Base-by-base conservation (phyloP, 2,888 invertebrate genomes). In the Teleiodes luculella region DNA sequence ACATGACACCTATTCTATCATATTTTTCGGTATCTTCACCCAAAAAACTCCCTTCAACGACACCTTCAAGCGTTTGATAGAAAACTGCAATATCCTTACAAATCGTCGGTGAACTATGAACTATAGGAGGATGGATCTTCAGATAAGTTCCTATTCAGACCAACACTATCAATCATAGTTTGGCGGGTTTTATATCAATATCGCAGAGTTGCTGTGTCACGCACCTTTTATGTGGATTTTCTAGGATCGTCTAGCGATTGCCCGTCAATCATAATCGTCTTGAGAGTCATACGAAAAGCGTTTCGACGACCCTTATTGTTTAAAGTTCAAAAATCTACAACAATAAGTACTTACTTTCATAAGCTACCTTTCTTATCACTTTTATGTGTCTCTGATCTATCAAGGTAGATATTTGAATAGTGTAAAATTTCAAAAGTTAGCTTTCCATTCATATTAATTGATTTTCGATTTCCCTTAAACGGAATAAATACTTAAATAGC, bases 81-180 rank as follows among this genome's bases (percentile, higher is more conserved):
- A 71, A 74, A 70, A 74, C 69, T 70, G 70, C 70, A 76, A 80
- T 79, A 79, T 77, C 74, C 74, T 72, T 74, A 79, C 80, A 84
- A 83, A 85, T 83, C 76, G 78, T 67, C 75, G 76, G 41, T 24
- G 70, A 49, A 69, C 74, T 62, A 56, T 66, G 70, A 45, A 69
- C 74, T 62, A 54, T 65, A 59, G 63, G 66, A 72, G 73, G 70
- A 76, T 73, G 70, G 74, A 68, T 67, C 66, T 68, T 66, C 65
- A 62, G 77, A 81, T 83, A 83, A 77, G 75, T 70, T 73, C 73
- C 79, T 70, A 77, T 83, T 84, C 78, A 78, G 65, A 63, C 60
- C 66, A 62, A 68, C 76, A 86, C 86, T 87, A 88, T 88, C 87
- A 85, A 88, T 88, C 88, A 86, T 87, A 80, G 80, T 84, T 83